A percentile compares a stretch with the other conserved stretches of the same genome.
Evolutionary conservation across 2,797 vertebrate genomes (phyloP).

Genomic region (Zalophus californianus): DNA sequence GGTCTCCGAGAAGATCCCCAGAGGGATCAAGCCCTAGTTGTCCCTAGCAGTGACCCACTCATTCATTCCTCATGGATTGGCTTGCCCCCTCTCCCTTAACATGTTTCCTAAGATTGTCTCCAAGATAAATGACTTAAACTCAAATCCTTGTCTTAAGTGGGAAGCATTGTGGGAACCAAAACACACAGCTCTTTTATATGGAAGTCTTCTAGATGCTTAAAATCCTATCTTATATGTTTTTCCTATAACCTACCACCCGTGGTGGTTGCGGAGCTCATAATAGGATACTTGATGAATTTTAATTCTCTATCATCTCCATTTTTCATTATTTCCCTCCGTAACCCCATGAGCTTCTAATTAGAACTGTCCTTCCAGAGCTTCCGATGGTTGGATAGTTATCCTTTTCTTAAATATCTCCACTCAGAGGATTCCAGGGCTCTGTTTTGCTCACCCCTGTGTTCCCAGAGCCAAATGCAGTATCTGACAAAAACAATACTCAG

Average conservation of each 20-base stretch:
- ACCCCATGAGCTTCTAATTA: neutral
- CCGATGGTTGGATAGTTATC: neutral
- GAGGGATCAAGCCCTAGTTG: neutral
- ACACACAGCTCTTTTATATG: neutral
- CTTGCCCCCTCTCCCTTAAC: neutral
- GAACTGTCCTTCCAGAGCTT: neutral
- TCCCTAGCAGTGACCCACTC: neutral
- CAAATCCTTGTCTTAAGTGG: neutral
- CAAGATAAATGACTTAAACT: neutral
- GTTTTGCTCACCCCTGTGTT: neutral
- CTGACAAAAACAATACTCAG: neutral
- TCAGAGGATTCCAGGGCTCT: neutral
- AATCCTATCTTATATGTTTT: neutral
- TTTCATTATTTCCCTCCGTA: neutral
- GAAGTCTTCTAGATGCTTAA: neutral
- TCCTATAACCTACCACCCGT: neutral
- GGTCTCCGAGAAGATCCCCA: too few relatives aligned
- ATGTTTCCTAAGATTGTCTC: neutral
- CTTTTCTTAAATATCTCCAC: neutral
- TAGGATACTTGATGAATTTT: neutral
- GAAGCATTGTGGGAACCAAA: neutral
- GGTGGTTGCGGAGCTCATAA: neutral
- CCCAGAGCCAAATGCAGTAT: neutral
- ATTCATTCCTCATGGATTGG: neutral
- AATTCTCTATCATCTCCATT: neutral